A percentile compares a stretch with the other conserved stretches of the same genome.
Evolutionary conservation across 2,797 vertebrate genomes (phyloP).

Genomic region (Chloroceryle inda): DNA sequence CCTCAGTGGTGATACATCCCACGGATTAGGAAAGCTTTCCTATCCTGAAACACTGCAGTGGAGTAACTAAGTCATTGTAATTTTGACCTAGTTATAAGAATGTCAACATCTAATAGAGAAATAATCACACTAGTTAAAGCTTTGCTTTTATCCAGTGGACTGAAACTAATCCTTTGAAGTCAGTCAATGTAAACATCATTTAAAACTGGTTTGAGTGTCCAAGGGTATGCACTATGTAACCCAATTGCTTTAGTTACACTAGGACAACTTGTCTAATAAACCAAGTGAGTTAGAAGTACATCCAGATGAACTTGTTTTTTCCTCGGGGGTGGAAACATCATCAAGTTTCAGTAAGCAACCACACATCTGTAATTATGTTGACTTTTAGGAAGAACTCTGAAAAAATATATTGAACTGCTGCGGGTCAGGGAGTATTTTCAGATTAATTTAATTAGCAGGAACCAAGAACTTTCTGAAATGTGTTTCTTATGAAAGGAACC

Average conservation of each 20-base stretch:
- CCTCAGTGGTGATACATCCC: not conserved
- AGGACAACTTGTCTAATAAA: conserved; percentile 12
- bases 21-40: not conserved
- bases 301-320: not conserved
- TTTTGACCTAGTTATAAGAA: conserved; percentile 22
- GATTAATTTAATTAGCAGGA: not conserved
- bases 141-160: not conserved
- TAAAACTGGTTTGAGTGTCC: not conserved
- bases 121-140: not conserved
- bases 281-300: not conserved
- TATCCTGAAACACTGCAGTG: not conserved
- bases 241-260: conserved; percentile 34
- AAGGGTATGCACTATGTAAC: not conserved
- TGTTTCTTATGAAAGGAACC: not conserved
- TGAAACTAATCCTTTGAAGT: not conserved
- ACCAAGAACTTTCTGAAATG: not conserved
- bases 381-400: not conserved
- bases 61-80: not conserved
- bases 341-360: not conserved
- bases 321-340: not conserved
- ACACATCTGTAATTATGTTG: not conserved
- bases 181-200: not conserved
- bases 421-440: not conserved
- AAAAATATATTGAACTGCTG: not conserved
- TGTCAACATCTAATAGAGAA: not conserved